Conservation (phyloP, 2,888 invertebrate species). For the Chloromyia formosa region DNA sequence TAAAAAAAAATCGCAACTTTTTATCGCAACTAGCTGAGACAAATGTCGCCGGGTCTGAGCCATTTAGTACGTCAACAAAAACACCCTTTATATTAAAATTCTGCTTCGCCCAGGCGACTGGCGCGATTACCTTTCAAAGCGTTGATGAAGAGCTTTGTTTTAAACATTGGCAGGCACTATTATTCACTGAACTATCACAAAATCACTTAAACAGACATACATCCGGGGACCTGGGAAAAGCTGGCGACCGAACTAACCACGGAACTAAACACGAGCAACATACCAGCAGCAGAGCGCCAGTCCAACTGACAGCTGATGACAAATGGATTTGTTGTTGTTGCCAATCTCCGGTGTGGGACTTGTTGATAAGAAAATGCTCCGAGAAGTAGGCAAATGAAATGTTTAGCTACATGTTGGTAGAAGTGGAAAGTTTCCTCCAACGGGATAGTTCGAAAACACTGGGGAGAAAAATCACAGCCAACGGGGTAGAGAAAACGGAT, state of each 20-base stretch:
- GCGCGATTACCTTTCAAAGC: conserved; percentile 28
- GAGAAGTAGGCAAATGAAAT: not conserved
- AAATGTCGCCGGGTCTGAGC: conserved; percentile 9
- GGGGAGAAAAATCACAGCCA: too few relatives aligned
- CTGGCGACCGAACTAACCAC: too few relatives aligned
- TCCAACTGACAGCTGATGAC: conserved; percentile 14
- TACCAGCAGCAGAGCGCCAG: not conserved
- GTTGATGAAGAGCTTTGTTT: conserved; percentile 16
- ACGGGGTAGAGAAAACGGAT: too few relatives aligned
- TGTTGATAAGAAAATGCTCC: not conserved
- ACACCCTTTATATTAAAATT: not conserved
- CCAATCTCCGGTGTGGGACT: not conserved
- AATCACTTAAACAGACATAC: not conserved
- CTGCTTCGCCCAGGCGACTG: too few relatives aligned
- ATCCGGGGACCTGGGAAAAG: not conserved
- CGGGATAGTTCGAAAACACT: too few relatives aligned
- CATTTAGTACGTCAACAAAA: not conserved
- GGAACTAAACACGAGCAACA: conserved; percentile 2
- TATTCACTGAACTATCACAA: not conserved
- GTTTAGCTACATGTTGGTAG: not conserved
- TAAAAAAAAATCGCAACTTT: conserved; percentile 18
- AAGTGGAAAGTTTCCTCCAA: too few relatives aligned
- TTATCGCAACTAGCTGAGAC: conserved; percentile 31
- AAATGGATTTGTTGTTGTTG: not conserved
- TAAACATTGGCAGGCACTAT: conserved; percentile 19